These are phyloP conservation scores for Gisinianus flammeolus DNA, from an alignment of 2,888 invertebrate genomes.

Conservation along the genomic window DNA sequence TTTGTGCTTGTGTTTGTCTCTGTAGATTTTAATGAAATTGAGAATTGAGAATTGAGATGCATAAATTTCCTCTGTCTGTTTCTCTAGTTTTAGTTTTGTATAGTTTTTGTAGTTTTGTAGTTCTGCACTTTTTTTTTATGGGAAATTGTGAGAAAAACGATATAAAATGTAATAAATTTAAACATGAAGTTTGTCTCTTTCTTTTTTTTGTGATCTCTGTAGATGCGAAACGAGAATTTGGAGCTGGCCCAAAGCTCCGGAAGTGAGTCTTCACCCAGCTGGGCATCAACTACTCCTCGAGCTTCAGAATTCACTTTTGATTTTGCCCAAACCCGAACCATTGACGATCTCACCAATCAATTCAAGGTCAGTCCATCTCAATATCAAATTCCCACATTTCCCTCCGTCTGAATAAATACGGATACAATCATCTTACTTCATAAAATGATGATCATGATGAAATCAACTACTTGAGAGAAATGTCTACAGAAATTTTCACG, in stretches of 20 bases:
- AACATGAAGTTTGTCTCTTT: background rate
- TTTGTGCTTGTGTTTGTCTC: background rate
- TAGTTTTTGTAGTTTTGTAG: background rate
- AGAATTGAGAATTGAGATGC: background rate
- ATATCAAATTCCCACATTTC: too few species aligned
- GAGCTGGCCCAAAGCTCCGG: constrained; percentile 57
- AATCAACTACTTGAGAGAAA: background rate
- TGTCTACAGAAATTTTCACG: constrained; percentile 2
- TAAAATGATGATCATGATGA: too few species aligned
- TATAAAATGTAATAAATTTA: background rate
- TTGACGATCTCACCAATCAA: constrained; percentile 52
- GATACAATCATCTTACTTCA: too few species aligned
- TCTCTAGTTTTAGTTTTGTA: too few species aligned
- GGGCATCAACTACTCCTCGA: constrained; percentile 50
- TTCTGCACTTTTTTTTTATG: background rate
- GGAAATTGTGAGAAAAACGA: background rate
- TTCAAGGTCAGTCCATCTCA: constrained; percentile 47
- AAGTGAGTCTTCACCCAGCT: constrained; percentile 55
- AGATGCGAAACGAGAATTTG: constrained; percentile 58
- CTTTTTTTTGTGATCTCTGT: background rate
- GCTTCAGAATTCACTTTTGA: constrained; percentile 54
- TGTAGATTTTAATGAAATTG: background rate
- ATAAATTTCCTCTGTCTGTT: too few species aligned
- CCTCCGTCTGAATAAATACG: too few species aligned
- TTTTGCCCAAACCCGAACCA: constrained; percentile 46